Evolutionary conservation across 2,113 vertebrate genomes (phyloP).

Genomic region (Dolichotis patagonum): DNA sequence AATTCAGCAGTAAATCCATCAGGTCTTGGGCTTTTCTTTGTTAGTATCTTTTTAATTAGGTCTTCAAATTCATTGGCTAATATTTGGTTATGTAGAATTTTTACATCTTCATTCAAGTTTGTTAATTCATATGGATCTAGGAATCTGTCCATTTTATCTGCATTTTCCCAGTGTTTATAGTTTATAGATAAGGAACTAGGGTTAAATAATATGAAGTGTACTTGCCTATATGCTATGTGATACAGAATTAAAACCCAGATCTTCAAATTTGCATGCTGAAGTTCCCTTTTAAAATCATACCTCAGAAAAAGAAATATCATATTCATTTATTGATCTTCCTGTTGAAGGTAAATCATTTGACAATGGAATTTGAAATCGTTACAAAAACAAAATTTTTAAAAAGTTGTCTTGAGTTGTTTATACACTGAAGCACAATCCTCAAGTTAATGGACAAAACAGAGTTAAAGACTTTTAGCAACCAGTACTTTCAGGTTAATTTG

Average conservation of each 20-base stretch:
- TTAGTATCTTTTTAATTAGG: not conserved
- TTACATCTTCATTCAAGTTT: not conserved
- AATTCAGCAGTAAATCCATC: not conserved
- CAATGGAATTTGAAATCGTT: not conserved
- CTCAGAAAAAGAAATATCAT: constrained; percentile 25
- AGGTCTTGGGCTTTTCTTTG: not conserved
- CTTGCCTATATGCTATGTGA: not conserved
- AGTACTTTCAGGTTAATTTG: constrained; percentile 30
- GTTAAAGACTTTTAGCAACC: not conserved
- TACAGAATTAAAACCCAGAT: not conserved
- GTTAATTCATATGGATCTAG: not conserved
- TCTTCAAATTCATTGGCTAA: not conserved
- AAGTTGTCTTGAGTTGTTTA: not conserved
- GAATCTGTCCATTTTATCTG: not conserved
- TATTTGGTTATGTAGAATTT: not conserved
- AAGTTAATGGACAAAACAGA: not conserved
- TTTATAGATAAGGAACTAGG: not conserved
- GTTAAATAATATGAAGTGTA: not conserved
- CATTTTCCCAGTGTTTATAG: not conserved
- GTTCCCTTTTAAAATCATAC: not conserved
- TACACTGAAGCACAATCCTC: not conserved
- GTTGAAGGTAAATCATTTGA: not conserved
- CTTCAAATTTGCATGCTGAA: not conserved
- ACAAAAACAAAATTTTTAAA: not conserved
- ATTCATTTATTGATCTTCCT: constrained; percentile 25